Base-by-base conservation (phyloP, 2,797 vertebrate species). In the Pangasius djambal region DNA sequence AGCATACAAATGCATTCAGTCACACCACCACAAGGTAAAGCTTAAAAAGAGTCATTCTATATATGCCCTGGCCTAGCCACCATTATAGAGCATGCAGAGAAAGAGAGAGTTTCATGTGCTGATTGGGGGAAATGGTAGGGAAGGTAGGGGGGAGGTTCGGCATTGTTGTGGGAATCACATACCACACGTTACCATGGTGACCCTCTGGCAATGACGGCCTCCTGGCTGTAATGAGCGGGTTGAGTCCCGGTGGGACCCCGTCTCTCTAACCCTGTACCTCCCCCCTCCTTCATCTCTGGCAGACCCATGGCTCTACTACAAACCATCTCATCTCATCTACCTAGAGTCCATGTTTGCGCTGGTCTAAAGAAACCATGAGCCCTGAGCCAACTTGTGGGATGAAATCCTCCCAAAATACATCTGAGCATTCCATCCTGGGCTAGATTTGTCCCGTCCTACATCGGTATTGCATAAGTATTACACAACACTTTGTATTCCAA, bases 91-190 rank as follows among this genome's bases (percentile, higher is more conserved):
- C 37, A 59, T 34, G 77, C 65, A 72, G 34, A 18, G 44, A 48
- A 79, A 61, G 28, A 18, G 78, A 74, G 2, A 55, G 85, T 89
- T 92, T 63, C 20, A 82, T 89, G 88, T 83, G 84, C 84, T 91
- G 91, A 92, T 93, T 92, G 89, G 91, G 87, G 63, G 72, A 87
- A 91, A 91, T 72, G 86, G 75, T 83, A 91, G 92, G 70, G 92
- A 70, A 91, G 92, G 90, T 91, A 93, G 90, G 93, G 94, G 82
- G 89, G 69, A 92, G 79, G 79, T 40, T 93, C 89, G 93, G 94
- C 94, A 96, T 96, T 96, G 96, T 96, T 96, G 95, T 93, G 95
- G 94, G 94, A 96, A 96, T 96, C 95, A 94, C 95, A 96, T 93
- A 94, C 93, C 92, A 92, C 88, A 89, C 84, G 95, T 97, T 97